Base-by-base conservation (phyloP, 2,113 vertebrate genomes). In the Scomber japonicus region DNA sequence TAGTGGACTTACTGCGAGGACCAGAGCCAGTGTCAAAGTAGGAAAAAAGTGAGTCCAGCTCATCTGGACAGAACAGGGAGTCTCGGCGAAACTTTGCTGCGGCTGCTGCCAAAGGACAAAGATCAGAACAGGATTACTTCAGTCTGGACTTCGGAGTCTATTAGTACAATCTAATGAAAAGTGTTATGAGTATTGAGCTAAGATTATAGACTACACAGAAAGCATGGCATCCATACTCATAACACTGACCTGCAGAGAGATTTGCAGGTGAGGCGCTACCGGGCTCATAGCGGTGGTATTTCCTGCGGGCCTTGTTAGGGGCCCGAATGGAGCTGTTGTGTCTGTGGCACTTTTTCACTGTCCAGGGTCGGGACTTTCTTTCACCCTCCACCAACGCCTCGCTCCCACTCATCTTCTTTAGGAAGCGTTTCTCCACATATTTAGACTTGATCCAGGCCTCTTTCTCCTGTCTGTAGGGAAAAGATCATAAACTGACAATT, bases 1-100 rank as follows among this genome's bases (percentile, higher is more conserved):
- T 9, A 21, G 60, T 5, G 30, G 48, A 93, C 94, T 94, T 90
- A 94, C 94, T 95, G 90, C 92, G 93, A 40, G 94, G 94, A 15
- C 93, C 93, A 15, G 93, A 92, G 72, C 94, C 96, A 16, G 96
- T 97, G 95, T 99, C 97, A 93, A 98, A 99, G 96, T 98, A 99
- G 94, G 97, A 99, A 95, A 99, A 99, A 84, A 99, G 96, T 27
- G 97, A 97, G 89, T 98, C 97, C 94, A 99, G 96, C 93, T 99
- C 98, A 92, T 99, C 97, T 65, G 98, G 98, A 95, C 97, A 98
- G 96, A 99, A 99, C 75, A 99, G 94, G 82, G 98, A 98, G 91
- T 98, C 98, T 63, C 97, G 95, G 75, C 97, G 97, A 75, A 97
- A 96, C 94, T 97, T 97, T 89, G 96, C 97, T 88, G 96, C 97